phyloP scores from a whole-genome alignment of 2,113 vertebrate species.

The Apaloderma vittatum region DNA sequence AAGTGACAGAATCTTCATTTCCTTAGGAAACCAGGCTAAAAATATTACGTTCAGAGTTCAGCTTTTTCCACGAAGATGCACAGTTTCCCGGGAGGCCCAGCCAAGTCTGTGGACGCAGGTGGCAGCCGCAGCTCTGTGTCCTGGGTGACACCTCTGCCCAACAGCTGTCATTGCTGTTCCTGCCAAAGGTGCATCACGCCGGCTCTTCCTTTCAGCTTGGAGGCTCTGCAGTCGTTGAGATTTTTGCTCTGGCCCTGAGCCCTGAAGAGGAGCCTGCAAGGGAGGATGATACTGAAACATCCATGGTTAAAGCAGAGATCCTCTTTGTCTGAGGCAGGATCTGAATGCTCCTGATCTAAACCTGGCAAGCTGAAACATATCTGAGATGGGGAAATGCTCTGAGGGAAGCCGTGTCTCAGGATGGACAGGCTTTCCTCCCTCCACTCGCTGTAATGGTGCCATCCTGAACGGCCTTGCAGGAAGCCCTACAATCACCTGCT shows the following conservation, averaged over 20 bases:
- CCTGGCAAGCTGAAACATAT: background rate
- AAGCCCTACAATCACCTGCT: background rate
- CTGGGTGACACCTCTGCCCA: background rate
- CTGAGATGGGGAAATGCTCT: background rate
- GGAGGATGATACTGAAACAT: background rate
- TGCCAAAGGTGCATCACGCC: fast-evolving
- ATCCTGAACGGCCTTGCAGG: background rate
- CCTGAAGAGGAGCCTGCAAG: background rate
- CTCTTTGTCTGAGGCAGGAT: background rate
- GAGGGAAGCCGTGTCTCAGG: background rate
- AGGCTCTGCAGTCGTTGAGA: background rate
- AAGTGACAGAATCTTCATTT: slow-evolving; percentile 21
- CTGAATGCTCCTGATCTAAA: background rate
- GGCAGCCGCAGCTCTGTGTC: slow-evolving; percentile 24
- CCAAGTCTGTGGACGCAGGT: slow-evolving; percentile 11
- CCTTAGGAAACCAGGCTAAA: slow-evolving; percentile 27
- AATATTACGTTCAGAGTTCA: background rate
- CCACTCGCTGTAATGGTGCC: background rate
- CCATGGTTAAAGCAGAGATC: fast-evolving
- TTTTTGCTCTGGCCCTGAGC: background rate
- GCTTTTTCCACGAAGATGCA: background rate
- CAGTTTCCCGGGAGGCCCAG: background rate
- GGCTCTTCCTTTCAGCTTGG: background rate
- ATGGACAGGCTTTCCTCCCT: background rate
- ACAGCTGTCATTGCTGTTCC: background rate